Conservation (phyloP, 2,797 vertebrate genomes). For the Esox lucius region DNA sequence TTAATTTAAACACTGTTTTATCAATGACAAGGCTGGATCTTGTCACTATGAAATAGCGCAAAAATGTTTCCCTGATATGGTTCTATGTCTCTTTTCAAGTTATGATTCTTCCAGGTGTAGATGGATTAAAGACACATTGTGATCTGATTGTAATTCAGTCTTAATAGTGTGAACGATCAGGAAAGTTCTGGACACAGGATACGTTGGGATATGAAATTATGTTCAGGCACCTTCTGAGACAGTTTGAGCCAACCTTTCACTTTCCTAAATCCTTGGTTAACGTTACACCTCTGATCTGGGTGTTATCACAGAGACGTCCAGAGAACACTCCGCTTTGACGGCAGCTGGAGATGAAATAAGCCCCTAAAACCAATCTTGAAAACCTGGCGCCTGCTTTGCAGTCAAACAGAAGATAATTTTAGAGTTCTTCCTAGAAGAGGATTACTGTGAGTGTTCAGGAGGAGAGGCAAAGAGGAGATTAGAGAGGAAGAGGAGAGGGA, state of each 20-base stretch:
- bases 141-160: no score
- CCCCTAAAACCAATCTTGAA: slow-evolving; percentile 56
- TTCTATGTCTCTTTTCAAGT: no score
- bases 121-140: no score
- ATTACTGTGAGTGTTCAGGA: slow-evolving; percentile 66
- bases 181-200: no score
- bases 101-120: no score
- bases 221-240: slow-evolving; percentile 21
- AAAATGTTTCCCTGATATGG: no score
- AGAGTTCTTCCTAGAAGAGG: slow-evolving; percentile 60
- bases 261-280: slow-evolving; percentile 64
- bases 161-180: no score
- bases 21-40: no score
- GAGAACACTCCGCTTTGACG: slow-evolving; percentile 61
- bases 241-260: slow-evolving; percentile 62
- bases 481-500: no score
- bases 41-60: no score
- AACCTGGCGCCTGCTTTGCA: slow-evolving; percentile 45
- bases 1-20: no score
- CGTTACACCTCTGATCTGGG: slow-evolving; percentile 66
- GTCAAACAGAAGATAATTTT: slow-evolving; percentile 56
- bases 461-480: background rate
- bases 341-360: slow-evolving; percentile 65
- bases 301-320: slow-evolving; percentile 62
- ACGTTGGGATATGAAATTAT: background rate